Evolutionary conservation across 2,797 vertebrate genomes (phyloP).

Genomic region (Loriculus beryllinus): DNA sequence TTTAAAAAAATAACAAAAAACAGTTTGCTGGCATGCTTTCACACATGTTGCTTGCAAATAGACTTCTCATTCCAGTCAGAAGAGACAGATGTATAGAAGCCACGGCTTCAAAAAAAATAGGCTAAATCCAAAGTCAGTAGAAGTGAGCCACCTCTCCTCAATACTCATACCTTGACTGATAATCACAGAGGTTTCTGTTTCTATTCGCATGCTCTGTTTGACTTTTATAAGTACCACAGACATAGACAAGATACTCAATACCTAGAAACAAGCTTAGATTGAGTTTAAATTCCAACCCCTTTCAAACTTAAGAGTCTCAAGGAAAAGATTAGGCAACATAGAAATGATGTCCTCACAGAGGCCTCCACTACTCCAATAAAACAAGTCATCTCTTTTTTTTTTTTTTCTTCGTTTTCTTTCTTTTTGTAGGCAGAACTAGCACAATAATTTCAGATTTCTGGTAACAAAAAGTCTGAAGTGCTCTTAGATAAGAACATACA

Average conservation of each 20-base stretch:
- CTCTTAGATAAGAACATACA: background rate
- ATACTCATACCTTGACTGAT: background rate
- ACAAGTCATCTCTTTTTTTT: background rate
- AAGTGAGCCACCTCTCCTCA: background rate
- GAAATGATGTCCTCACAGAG: background rate
- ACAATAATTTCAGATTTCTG: background rate
- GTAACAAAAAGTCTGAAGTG: background rate
- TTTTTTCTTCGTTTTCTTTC: background rate
- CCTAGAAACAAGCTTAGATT: background rate
- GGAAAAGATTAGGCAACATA: background rate
- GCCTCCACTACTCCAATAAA: background rate
- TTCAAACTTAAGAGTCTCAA: background rate
- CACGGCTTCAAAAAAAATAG: background rate
- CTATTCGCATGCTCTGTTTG: background rate
- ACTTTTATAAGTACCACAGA: background rate
- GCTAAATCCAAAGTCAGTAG: background rate
- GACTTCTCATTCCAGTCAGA: background rate
- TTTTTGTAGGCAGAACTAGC: background rate
- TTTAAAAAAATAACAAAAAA: background rate
- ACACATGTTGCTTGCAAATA: background rate
- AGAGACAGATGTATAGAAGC: background rate
- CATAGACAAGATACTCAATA: background rate
- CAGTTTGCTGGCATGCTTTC: background rate
- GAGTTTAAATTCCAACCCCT: background rate
- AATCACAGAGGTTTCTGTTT: background rate